Base-by-base conservation (phyloP, 2,113 vertebrate genomes). In the Arizona elegans region DNA sequence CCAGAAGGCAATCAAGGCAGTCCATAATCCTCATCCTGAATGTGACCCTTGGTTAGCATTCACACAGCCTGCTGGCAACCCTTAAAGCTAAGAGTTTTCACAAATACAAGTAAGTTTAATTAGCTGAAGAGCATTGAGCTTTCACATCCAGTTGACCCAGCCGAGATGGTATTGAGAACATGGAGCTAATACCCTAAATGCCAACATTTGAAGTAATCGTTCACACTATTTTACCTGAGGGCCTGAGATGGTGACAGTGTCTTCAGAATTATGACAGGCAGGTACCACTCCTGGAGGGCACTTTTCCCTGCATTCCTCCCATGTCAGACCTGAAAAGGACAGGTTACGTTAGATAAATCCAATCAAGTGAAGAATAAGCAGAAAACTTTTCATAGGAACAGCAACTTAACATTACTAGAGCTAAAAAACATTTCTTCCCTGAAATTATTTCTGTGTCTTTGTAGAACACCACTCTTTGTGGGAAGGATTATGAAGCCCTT, bases 191-290 rank as follows among this genome's bases (percentile, higher is more conserved):
- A 12, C 12, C 21, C 19, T 70, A 88, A 65, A 17, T 54, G 43
- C 1, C 11, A 90, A 33, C 88, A 52, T 43, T 19, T 19, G 38
- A 53, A n/a, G 47, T 54, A 62, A 53, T 50, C 13, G 4, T 87
- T 92, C 13, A 53, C 11, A 26, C 1, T 52, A 95, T 17, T 96
- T 95, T 91, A 99, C 99, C 99, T 98, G 97, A 94, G 99, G 98
- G 17, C 99, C 99, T 0, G 99, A 99, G 97, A 99, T 95, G 93
- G 99, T 99, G 95, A 99, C 99, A 0, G 99, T 99, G 94, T 99
- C 99, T 94, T 99, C 98, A 0, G 98, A 97, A 50, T 99, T 99
- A 97, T 99, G 99, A 96, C 99, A 99, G 70, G 99, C 99, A 0
- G 99, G 99, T 21, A 99, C 98, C 5, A 99, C 97, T 0, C 98